These are phyloP conservation scores for Chloroceryle inda DNA, from an alignment of 2,797 vertebrate genomes.

Conservation along the genomic window DNA sequence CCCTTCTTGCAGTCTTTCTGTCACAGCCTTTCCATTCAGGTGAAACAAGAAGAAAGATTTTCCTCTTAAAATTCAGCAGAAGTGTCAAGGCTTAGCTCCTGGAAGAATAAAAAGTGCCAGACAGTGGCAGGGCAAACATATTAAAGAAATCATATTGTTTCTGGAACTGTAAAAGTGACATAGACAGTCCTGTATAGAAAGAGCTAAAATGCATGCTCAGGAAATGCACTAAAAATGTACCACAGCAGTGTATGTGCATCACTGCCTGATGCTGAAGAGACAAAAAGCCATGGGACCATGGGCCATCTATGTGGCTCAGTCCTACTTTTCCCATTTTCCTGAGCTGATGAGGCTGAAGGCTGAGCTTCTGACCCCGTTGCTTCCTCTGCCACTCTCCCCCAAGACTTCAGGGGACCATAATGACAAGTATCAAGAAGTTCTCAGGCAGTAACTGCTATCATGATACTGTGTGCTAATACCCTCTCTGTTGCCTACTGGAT, in stretches of 20 bases:
- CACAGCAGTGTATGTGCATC: background rate
- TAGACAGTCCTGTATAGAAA: background rate
- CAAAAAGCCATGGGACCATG: background rate
- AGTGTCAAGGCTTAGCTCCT: conserved; percentile 33
- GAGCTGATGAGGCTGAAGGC: background rate
- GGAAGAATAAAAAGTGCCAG: conserved; percentile 55
- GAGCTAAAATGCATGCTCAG: background rate
- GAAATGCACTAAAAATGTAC: background rate
- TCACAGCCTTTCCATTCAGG: conserved; percentile 19
- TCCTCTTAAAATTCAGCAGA: conserved; percentile 48
- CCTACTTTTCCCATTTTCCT: background rate
- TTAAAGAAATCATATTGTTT: conserved; percentile 50
- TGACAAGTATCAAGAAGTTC: background rate
- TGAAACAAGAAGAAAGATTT: conserved; percentile 38
- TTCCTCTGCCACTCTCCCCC: background rate
- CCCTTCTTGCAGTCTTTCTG: background rate
- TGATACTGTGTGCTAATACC: background rate
- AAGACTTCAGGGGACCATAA: background rate
- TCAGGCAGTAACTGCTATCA: background rate
- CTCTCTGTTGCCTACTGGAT: background rate
- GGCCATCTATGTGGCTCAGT: too few species aligned
- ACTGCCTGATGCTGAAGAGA: background rate
- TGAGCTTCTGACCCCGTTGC: background rate
- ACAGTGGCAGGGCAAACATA: conserved; percentile 31
- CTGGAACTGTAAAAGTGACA: conserved; percentile 1